A percentile compares a stretch with the other conserved stretches of the same genome.
These are phyloP conservation scores for Chionomys nivalis DNA, from an alignment of 2,113 vertebrate species.

Conservation along the genomic window DNA sequence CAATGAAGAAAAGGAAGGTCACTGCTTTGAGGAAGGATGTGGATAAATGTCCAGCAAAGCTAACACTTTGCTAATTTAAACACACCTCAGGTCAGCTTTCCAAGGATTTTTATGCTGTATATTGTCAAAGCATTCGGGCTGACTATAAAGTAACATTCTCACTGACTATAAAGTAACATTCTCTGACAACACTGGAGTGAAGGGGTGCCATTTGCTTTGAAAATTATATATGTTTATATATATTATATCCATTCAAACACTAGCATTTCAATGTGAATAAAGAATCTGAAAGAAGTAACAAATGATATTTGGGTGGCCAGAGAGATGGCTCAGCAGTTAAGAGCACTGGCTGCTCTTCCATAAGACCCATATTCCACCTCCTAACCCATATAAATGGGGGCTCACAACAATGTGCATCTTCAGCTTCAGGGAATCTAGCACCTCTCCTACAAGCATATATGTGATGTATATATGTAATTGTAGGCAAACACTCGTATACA, in stretches of 20 bases:
- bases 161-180: not conserved
- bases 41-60: slow-evolving; percentile 65
- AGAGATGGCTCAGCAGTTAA: not conserved
- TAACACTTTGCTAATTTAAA: slow-evolving; percentile 20
- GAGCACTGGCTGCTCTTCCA: not conserved
- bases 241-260: not conserved
- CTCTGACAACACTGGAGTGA: not conserved
- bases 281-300: not conserved
- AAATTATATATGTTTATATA: not conserved
- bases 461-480: not conserved
- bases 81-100: not conserved
- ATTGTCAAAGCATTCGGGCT: not conserved
- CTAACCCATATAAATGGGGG: too few species aligned
- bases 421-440: not conserved
- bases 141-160: slow-evolving; percentile 11
- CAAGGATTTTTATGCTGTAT: not conserved
- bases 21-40: slow-evolving; percentile 81
- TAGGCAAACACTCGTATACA: not conserved
- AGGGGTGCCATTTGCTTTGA: not conserved
- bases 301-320: not conserved
- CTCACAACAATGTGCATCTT: not conserved
- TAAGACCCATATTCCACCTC: not conserved
- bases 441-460: not conserved
- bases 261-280: not conserved
- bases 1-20: slow-evolving; percentile 81